Percentiles rank a stretch among this genome's conserved stretches.
Evolutionary conservation across 2,113 vertebrate species (phyloP).

Genomic region (Nothobranchius kuhntae): DNA sequence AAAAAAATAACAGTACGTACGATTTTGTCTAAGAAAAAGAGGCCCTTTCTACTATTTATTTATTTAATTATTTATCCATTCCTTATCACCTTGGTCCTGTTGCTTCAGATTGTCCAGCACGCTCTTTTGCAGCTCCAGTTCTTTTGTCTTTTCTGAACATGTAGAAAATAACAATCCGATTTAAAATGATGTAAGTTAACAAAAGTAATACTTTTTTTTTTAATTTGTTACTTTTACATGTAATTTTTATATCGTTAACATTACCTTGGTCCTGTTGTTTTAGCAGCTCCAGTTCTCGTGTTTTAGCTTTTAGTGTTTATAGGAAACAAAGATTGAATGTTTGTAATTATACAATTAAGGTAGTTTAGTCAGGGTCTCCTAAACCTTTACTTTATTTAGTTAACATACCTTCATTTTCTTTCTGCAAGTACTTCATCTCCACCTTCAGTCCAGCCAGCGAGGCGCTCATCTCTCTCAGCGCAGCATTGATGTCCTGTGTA

Average conservation of each 20-base stretch:
- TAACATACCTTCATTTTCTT: slow-evolving; percentile 20
- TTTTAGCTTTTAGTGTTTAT: slow-evolving; percentile 1
- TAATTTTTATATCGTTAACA: slow-evolving; percentile 12
- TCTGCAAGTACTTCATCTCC: slow-evolving; percentile 39
- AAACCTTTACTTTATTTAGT: no score
- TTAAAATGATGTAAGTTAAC: no score
- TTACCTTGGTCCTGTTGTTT: no score
- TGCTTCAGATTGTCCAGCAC: not conserved
- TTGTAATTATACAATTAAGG: not conserved
- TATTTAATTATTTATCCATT: no score
- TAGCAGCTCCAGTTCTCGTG: not conserved
- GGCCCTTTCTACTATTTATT: no score
- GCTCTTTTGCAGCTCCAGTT: slow-evolving; percentile 28
- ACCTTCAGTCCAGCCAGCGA: slow-evolving; percentile 38
- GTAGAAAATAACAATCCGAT: no score
- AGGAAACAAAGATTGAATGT: not conserved
- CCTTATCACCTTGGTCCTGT: not conserved
- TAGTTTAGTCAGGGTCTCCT: not conserved
- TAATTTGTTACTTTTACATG: no score
- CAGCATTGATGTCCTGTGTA: slow-evolving; percentile 36
- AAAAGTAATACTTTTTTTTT: no score
- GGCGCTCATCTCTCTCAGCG: slow-evolving; percentile 47
- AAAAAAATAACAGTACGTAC: no score
- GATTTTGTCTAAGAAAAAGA: no score
- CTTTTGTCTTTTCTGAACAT: not conserved